Evolutionary conservation across 2,797 vertebrate species (phyloP), one percentile per base, ranked within the genome.

Genomic region (Kryptopterus vitreolus): DNA sequence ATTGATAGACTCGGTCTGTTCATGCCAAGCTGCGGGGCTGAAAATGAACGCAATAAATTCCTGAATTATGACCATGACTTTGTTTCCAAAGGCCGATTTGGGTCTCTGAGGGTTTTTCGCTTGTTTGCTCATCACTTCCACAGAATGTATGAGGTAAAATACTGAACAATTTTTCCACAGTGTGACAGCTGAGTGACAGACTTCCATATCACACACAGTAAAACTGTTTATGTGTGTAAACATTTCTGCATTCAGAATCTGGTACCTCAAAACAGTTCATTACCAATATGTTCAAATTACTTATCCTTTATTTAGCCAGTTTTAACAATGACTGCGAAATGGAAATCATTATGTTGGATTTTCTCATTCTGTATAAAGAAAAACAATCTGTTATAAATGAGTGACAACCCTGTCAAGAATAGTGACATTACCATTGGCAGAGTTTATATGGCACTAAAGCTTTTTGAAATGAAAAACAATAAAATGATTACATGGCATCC

Each of bases 61-160:
- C 74, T 82, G 72, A 82, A 80, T 82, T 82, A 76, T 84, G 82
- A 84, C 62, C 53, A 61, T 68, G 61, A 61, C 81, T 61, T 52
- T 74, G 76, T 82, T 31, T 46, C 55, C 52, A 74, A 74, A 66
- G 52, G 53, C 58, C 70, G 59, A 29, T 35, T n/a, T 79, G 72
- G 72, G 68, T 52, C 58, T 57, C 8, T 12, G 43, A 11, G 26
- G 43, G 18, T n/a, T 78, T 77, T 86, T 48, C n/a, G 52, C 73
- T 78, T 53, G 53, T 69, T 68, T 59, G 70, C 70, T 86, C 85
- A 83, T 74, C 53, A 74, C 74, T 48, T 81, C 61, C 26, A 71
- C 48, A 53, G 26, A 48, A 12, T 75, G 55, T 46, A 73, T 11
- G 13, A 15, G n/a, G 24, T 58, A n/a, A 73, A 38, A 7, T 13